phyloP scores from a whole-genome alignment of 2,113 vertebrate genomes.

The Fulica atra region DNA sequence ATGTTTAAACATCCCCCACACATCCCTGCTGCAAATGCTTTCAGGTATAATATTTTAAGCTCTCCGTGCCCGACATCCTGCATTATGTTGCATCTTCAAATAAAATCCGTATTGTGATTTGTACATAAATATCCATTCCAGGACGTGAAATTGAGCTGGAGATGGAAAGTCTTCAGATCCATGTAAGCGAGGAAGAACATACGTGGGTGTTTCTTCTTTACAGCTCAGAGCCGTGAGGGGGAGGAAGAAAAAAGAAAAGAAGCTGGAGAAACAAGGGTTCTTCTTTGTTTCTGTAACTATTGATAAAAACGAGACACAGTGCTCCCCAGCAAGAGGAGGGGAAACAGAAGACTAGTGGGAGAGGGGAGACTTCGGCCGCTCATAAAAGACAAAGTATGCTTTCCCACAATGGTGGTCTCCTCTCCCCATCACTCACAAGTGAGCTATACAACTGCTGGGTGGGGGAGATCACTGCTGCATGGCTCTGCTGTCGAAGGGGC shows the following conservation, averaged over 20 bases:
- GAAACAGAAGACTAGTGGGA: background rate
- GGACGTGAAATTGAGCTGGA: background rate
- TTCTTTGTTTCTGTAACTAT: conserved; percentile 43
- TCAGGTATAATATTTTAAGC: background rate
- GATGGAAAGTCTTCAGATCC: conserved; percentile 21
- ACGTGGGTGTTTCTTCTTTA: conserved; percentile 61
- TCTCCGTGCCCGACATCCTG: background rate
- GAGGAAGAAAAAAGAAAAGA: background rate
- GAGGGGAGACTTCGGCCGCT: background rate
- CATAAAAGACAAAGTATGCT: background rate
- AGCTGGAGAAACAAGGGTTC: background rate
- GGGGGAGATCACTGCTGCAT: background rate
- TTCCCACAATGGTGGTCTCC: background rate
- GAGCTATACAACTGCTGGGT: background rate
- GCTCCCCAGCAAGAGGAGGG: background rate
- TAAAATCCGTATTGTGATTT: background rate
- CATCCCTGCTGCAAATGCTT: background rate
- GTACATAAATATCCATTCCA: background rate
- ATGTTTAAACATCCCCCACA: background rate
- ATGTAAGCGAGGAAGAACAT: conserved; percentile 21
- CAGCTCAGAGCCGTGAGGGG: conserved; percentile 26
- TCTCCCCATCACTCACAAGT: background rate
- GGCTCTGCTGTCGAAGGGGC: background rate
- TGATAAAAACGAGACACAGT: background rate
- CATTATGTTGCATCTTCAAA: background rate